Conservation (phyloP, 2,113 vertebrate species). For the Sakesphorus luctuosus region DNA sequence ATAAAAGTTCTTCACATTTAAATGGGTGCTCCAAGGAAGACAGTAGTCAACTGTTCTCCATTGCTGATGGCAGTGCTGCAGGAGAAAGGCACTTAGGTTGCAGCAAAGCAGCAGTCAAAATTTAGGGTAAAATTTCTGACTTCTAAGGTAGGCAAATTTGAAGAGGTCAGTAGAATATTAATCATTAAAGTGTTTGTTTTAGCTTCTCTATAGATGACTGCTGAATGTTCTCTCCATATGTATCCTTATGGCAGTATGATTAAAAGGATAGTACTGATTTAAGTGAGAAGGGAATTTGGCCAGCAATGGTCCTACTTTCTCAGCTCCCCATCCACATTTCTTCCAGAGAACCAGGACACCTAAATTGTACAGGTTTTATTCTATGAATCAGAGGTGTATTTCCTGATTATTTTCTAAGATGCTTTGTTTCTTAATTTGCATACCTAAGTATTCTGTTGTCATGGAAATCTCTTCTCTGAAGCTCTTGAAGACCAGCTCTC, state of each 20-base stretch:
- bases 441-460: conserved; percentile 78
- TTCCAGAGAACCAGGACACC: not conserved
- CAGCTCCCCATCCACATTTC: not conserved
- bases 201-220: not conserved
- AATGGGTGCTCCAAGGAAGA: not conserved
- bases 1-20: not conserved
- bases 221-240: not conserved
- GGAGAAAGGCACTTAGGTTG: not conserved
- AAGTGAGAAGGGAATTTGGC: not conserved
- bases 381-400: conserved; percentile 55
- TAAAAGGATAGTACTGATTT: not conserved
- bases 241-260: not conserved
- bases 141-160: not conserved
- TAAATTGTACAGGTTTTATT: conserved; percentile 40
- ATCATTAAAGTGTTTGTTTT: not conserved
- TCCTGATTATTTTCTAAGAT: conserved; percentile 71
- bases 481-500: conserved; percentile 68
- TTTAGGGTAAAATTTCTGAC: not conserved
- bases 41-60: not conserved
- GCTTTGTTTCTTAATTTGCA: conserved; percentile 76
- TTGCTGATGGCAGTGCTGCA: not conserved
- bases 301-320: not conserved
- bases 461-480: conserved; percentile 76
- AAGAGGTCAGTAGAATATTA: not conserved
- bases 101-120: not conserved